Evolutionary conservation across 2,888 invertebrate genomes (phyloP).

Genomic region (Clusia tigrina): DNA sequence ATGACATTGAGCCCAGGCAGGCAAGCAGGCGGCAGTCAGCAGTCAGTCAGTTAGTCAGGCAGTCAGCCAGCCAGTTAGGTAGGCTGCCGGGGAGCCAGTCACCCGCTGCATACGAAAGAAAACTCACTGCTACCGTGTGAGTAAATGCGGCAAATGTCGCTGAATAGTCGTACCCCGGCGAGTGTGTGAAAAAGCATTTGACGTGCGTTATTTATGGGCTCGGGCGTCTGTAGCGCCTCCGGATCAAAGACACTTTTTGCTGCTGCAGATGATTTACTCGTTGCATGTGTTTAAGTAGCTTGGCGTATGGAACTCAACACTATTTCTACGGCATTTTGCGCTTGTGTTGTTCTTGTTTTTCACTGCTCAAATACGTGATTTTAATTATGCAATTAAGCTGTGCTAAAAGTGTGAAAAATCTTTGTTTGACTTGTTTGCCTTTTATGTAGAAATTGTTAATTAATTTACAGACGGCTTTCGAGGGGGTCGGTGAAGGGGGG

Average conservation of each 20-base stretch:
- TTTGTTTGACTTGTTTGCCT: slow-evolving; percentile 16
- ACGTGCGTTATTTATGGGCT: slow-evolving; percentile 47
- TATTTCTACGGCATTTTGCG: too few relatives aligned
- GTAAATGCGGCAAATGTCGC: slow-evolving; percentile 7
- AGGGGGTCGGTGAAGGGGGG: too few relatives aligned
- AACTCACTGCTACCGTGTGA: too few relatives aligned
- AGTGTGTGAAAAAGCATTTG: slow-evolving; percentile 38
- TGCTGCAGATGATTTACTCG: slow-evolving; percentile 19
- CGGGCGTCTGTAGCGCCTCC: slow-evolving; percentile 7
- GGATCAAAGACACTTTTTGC: not conserved
- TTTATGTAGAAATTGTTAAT: not conserved
- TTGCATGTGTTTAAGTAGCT: too few relatives aligned
- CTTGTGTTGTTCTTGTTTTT: not conserved
- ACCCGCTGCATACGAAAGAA: too few relatives aligned
- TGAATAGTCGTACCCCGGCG: not conserved
- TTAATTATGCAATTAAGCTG: slow-evolving; percentile 37
- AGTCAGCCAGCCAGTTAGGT: too few relatives aligned
- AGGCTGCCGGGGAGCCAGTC: too few relatives aligned
- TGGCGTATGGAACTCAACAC: too few relatives aligned
- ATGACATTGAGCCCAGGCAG: not conserved
- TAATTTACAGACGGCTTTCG: not conserved
- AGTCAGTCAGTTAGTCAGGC: not conserved
- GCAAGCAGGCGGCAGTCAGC: slow-evolving; percentile 13
- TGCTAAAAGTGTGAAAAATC: slow-evolving; percentile 38
- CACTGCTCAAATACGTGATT: slow-evolving; percentile 37